Conservation (phyloP, 2,888 invertebrate genomes). For the Cosmorhoe ocellata region DNA sequence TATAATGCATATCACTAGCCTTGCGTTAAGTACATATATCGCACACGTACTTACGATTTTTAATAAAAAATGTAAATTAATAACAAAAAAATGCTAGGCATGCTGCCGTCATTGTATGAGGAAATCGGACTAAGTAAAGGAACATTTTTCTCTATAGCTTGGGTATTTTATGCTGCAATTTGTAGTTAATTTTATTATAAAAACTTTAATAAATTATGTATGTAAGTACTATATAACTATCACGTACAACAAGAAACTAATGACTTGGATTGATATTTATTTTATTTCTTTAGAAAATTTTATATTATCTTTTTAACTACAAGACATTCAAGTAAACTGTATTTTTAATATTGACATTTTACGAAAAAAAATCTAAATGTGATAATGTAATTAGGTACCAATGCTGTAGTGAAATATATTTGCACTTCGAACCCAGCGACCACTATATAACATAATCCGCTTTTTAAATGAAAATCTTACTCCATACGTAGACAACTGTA, state of each 20-base stretch:
- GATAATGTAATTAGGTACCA: slow-evolving; percentile 15
- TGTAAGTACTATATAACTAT: no score
- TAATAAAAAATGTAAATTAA: slow-evolving; percentile 42
- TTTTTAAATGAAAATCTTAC: not conserved
- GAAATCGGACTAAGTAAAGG: not conserved
- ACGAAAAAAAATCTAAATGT: slow-evolving; percentile 17
- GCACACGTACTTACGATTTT: slow-evolving; percentile 55
- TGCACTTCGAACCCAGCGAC: slow-evolving; percentile 13
- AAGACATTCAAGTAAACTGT: no score
- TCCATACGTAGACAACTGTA: no score
- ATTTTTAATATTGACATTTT: slow-evolving; percentile 6
- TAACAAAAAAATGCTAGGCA: slow-evolving; percentile 17
- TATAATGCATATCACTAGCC: slow-evolving; percentile 61
- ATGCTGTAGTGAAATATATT: slow-evolving; percentile 1
- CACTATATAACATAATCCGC: slow-evolving; percentile 25
- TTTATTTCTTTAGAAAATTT: no score
- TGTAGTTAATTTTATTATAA: not conserved
- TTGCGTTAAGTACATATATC: slow-evolving; percentile 48
- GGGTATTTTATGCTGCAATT: not conserved
- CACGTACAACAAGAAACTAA: no score
- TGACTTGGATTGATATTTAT: no score
- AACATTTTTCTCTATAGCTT: slow-evolving; percentile 1
- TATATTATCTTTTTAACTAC: no score
- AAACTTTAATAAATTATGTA: no score
- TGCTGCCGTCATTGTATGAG: not conserved